A percentile compares a stretch with the other conserved stretches of the same genome.
Evolutionary conservation across 2,113 vertebrate genomes (phyloP).

Genomic region (Callipepla squamata): DNA sequence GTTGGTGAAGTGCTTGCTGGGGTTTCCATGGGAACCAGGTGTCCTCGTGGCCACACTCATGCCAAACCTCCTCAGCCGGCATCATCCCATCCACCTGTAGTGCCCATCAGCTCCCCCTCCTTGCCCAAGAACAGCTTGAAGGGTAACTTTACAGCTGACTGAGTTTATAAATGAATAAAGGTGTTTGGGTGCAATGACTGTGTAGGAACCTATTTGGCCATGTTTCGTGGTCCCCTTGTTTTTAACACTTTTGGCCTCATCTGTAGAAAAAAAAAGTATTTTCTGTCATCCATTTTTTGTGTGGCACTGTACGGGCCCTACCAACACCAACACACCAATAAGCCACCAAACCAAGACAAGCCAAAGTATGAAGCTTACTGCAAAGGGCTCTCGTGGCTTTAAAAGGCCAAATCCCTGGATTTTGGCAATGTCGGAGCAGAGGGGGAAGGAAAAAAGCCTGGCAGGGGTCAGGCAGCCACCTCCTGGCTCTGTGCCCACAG

Average conservation of each 20-base stretch:
- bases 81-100: background rate
- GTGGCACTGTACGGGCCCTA: accelerated
- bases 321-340: background rate
- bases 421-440: background rate
- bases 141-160: background rate
- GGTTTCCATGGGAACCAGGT: background rate
- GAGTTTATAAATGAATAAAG: background rate
- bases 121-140: background rate
- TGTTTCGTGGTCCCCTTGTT: background rate
- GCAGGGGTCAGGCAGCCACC: background rate
- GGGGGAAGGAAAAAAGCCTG: background rate
- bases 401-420: background rate
- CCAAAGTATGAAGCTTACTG: background rate
- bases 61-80: background rate
- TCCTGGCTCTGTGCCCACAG: accelerated
- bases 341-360: background rate
- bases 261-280: background rate
- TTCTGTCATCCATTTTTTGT: background rate
- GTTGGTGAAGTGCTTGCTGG: background rate
- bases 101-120: background rate
- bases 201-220: background rate
- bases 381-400: background rate
- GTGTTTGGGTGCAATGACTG: background rate
- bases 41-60: background rate
- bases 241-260: background rate